phyloP scores from a whole-genome alignment of 2,797 vertebrate genomes.

The Enteromius fasciolatus region DNA sequence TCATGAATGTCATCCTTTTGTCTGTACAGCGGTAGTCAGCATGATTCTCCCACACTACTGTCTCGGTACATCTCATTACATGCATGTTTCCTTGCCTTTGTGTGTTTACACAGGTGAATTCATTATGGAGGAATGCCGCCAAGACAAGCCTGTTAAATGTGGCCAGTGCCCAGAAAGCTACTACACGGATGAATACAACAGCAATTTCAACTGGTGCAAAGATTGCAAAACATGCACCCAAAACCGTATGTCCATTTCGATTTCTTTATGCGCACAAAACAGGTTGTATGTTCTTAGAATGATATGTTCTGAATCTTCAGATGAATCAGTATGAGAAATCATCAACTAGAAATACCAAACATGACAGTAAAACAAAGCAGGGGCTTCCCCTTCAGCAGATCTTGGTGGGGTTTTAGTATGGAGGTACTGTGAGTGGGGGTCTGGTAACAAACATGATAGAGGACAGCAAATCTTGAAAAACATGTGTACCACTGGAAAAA shows the following conservation, averaged over 20 bases:
- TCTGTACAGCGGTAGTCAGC: constrained; percentile 12
- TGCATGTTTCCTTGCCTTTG: neutral
- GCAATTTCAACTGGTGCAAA: constrained; percentile 30
- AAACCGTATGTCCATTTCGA: constrained; percentile 53
- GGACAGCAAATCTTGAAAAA: constrained; percentile 1
- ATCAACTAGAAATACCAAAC: constrained; percentile 43
- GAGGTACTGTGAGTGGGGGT: constrained; percentile 29
- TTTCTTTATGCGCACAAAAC: neutral
- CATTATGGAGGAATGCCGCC: neutral
- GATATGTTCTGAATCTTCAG: constrained; percentile 33
- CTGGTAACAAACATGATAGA: constrained; percentile 41
- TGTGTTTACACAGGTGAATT: constrained; percentile 59
- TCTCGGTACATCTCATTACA: constrained; percentile 3
- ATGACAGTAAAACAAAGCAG: constrained; percentile 34
- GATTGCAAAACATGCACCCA: constrained; percentile 63
- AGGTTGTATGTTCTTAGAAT: neutral
- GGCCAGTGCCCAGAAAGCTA: accelerated
- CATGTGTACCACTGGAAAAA: constrained; percentile 4
- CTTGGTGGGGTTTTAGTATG: constrained; percentile 50
- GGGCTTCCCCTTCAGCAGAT: constrained; percentile 35
- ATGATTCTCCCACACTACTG: neutral
- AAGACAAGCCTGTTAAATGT: neutral
- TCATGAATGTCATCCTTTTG: constrained; percentile 15
- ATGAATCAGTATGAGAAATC: constrained; percentile 52
- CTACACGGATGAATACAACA: constrained; percentile 56